These are phyloP conservation scores for Polymixis lichenea DNA, from an alignment of 2,888 invertebrate genomes.

Conservation along the genomic window DNA sequence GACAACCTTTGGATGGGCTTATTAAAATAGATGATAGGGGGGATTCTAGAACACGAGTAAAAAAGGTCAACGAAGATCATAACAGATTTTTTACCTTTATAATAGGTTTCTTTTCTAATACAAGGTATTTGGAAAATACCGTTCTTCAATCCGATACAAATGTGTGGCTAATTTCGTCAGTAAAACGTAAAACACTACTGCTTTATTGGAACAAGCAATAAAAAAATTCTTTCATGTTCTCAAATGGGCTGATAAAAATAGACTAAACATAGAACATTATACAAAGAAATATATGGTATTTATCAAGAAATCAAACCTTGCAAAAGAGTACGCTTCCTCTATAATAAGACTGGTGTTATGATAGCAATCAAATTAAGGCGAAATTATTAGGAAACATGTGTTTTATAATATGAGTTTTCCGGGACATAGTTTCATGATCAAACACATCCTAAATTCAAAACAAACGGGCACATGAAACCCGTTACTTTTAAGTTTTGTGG, in stretches of 20 bases:
- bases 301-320: neutral
- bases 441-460: slow-evolving; percentile 18
- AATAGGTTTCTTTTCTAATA: neutral
- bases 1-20: too few species aligned
- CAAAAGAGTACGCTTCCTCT: too few species aligned
- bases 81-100: too few species aligned
- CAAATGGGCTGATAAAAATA: slow-evolving; percentile 21
- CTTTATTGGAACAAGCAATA: slow-evolving; percentile 16
- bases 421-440: slow-evolving; percentile 17
- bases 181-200: slow-evolving; percentile 8
- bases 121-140: neutral
- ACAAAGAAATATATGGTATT: neutral
- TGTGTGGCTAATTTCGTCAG: slow-evolving; percentile 13
- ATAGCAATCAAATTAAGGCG: neutral
- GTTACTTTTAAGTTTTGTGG: neutral
- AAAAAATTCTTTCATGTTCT: slow-evolving; percentile 41
- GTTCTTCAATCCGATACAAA: neutral
- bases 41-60: too few species aligned
- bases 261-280: too few species aligned
- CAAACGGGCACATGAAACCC: neutral
- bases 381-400: slow-evolving; percentile 20
- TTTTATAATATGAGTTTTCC: slow-evolving; percentile 15
- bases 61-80: too few species aligned
- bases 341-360: neutral
- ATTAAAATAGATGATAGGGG: too few species aligned